Evolutionary conservation across 1,140 invertebrate species (phyloP).

Genomic region (Drosophila mauritiana): DNA sequence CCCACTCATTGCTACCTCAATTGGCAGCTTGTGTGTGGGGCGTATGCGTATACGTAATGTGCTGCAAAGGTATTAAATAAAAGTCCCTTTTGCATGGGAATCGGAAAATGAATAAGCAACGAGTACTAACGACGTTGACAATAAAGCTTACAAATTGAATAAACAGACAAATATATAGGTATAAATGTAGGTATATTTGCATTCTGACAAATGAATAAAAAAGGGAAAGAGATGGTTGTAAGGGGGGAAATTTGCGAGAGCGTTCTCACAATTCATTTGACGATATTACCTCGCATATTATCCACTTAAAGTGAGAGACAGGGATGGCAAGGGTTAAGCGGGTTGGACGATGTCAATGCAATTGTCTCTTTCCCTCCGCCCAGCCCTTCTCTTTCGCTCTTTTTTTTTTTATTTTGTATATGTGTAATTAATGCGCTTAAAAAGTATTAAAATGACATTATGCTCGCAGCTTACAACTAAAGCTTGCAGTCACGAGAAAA

Average conservation of each 20-base stretch:
- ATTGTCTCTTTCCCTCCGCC: not conserved
- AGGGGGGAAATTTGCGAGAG: constrained; percentile 17
- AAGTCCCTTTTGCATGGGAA: constrained; percentile 9
- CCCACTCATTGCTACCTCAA: constrained; percentile 2
- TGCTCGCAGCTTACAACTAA: constrained; percentile 54
- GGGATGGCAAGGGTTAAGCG: constrained; percentile 4
- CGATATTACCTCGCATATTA: constrained; percentile 40
- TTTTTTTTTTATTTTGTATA: not conserved
- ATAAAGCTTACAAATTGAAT: constrained; percentile 58
- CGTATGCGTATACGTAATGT: constrained; percentile 25
- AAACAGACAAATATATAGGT: constrained; percentile 31
- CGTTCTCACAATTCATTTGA: constrained; percentile 31
- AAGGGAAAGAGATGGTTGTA: not conserved
- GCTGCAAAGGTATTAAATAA: constrained; percentile 7
- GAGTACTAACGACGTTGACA: constrained; percentile 50
- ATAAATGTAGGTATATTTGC: constrained; percentile 20
- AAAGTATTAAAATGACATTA: constrained; percentile 62
- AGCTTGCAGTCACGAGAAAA: constrained; percentile 32
- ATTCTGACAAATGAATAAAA: constrained; percentile 16
- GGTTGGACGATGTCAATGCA: constrained; percentile 22
- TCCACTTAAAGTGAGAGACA: constrained; percentile 37
- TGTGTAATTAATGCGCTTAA: constrained; percentile 60
- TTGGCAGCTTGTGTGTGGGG: constrained; percentile 7
- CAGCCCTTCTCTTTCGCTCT: not conserved
- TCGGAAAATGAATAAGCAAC: constrained; percentile 11